A percentile compares a stretch with the other conserved stretches of the same genome.
Evolutionary conservation across 2,797 vertebrate species (phyloP).

Genomic region (Lithobates sylvaticus): DNA sequence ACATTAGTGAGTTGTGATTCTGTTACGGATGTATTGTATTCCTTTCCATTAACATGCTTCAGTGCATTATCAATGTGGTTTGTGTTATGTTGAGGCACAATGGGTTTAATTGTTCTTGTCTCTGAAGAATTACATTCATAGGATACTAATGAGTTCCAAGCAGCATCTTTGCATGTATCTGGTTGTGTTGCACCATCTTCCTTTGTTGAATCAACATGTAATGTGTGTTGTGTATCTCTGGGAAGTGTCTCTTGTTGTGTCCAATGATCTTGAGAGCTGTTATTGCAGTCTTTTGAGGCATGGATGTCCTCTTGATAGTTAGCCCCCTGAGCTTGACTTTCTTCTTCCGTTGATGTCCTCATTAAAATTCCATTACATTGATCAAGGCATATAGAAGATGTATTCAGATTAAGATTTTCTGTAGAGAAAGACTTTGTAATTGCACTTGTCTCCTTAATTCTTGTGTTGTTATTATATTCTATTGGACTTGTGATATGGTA

Average conservation of each 20-base stretch:
- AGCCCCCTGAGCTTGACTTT: neutral
- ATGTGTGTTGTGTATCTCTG: neutral
- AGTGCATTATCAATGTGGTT: neutral
- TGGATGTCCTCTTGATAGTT: neutral
- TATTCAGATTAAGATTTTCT: neutral
- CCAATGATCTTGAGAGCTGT: constrained; percentile 6
- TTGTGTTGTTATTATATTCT: neutral
- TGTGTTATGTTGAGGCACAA: constrained; percentile 16
- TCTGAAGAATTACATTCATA: constrained; percentile 20
- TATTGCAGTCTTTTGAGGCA: constrained; percentile 5
- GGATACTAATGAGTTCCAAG: neutral
- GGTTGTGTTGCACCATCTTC: neutral
- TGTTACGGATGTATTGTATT: neutral
- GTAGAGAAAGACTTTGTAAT: constrained; percentile 2
- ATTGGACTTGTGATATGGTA: neutral
- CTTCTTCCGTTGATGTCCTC: constrained; percentile 2
- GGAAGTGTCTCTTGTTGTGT: neutral
- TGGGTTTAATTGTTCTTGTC: neutral
- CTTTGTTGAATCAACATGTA: neutral
- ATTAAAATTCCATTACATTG: constrained; percentile 23
- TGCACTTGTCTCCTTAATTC: constrained; percentile 4
- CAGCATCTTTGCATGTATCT: neutral
- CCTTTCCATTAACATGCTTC: neutral
- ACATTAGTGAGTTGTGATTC: neutral
- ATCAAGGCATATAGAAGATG: neutral